A percentile compares a stretch with the other conserved stretches of the same genome.
These are phyloP conservation scores for Arctocebus calabarensis DNA, from an alignment of 2,797 vertebrate genomes.

Conservation along the genomic window DNA sequence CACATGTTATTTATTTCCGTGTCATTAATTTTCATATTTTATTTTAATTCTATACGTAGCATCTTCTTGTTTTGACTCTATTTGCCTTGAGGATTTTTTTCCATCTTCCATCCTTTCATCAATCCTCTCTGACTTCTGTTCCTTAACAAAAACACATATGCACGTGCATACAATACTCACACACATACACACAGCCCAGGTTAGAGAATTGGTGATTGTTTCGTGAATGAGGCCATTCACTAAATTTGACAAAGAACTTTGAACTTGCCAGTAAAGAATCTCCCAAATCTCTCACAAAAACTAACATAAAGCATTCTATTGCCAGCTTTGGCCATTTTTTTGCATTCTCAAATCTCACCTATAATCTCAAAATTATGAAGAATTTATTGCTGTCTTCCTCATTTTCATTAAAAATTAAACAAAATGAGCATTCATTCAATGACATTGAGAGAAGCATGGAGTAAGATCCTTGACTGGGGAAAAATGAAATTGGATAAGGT, in stretches of 20 bases:
- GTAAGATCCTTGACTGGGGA: not conserved
- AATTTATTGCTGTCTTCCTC: not conserved
- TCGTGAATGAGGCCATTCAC: not conserved
- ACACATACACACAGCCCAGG: fast-evolving
- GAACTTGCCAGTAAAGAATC: not conserved
- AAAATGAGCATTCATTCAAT: not conserved
- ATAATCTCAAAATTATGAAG: constrained; percentile 20
- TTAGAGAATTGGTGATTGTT: not conserved
- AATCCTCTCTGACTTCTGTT: not conserved
- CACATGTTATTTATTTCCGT: not conserved
- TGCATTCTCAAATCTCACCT: not conserved
- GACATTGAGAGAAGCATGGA: not conserved
- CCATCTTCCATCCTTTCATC: not conserved
- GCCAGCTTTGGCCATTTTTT: not conserved
- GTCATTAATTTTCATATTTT: not conserved
- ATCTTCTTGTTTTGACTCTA: not conserved
- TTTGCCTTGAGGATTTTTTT: not conserved
- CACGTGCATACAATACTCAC: too few relatives aligned
- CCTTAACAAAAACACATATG: not conserved
- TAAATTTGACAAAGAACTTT: constrained; percentile 23
- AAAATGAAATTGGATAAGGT: not conserved
- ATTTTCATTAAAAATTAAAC: not conserved
- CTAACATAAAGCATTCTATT: not conserved
- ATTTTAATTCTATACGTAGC: not conserved
- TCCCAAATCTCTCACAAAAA: not conserved